Conservation (phyloP, 2,113 vertebrate species). For the Paraplagusia blochii region DNA sequence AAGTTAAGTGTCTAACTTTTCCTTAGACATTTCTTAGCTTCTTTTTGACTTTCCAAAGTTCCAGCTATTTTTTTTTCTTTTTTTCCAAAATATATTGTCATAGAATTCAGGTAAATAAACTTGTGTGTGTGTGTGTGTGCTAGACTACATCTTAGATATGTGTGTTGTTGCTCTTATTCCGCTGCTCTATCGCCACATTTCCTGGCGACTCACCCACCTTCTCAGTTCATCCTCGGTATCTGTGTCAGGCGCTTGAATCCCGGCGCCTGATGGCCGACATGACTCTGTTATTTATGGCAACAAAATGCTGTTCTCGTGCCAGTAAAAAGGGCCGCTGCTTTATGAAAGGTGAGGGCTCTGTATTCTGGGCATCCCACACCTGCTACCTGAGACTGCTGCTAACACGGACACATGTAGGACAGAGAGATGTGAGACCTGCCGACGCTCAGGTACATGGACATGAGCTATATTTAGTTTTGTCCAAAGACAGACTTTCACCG, state of each 20-base stretch:
- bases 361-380: slow-evolving; percentile 2
- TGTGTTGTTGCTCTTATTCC: slow-evolving; percentile 20
- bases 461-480: slow-evolving; percentile 21
- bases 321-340: slow-evolving; percentile 41
- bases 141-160: not conserved
- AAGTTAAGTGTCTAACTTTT: too few species aligned
- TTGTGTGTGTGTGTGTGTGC: too few species aligned
- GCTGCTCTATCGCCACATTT: slow-evolving; percentile 6
- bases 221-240: slow-evolving; percentile 1
- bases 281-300: slow-evolving; percentile 31
- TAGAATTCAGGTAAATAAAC: too few species aligned
- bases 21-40: too few species aligned
- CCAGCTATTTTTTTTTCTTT: too few species aligned
- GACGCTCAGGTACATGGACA: slow-evolving; percentile 6
- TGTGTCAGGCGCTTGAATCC: slow-evolving; percentile 24
- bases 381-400: slow-evolving; percentile 8
- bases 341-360: slow-evolving; percentile 21
- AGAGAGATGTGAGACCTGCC: not conserved
- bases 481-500: slow-evolving; percentile 11
- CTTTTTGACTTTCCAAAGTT: too few species aligned
- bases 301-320: slow-evolving; percentile 37
- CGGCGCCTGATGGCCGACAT: not conserved
- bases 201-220: slow-evolving; percentile 7
- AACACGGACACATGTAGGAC: not conserved
- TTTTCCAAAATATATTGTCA: too few species aligned